These are phyloP conservation scores for Zygogramma bicolorata DNA, from an alignment of 2,888 invertebrate genomes.

Conservation along the genomic window DNA sequence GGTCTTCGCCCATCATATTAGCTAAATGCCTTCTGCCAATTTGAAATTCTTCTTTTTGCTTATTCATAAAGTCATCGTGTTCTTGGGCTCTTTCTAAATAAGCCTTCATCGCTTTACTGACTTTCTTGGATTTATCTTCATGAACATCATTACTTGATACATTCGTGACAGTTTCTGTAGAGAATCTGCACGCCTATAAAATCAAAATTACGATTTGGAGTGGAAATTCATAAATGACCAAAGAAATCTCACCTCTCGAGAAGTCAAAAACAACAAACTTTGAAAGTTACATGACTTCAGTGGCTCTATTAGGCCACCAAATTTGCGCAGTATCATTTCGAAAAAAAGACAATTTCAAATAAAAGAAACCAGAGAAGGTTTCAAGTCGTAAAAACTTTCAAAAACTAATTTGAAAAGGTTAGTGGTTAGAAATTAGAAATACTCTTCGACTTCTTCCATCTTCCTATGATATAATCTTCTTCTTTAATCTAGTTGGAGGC, in stretches of 20 bases:
- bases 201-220: neutral
- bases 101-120: slow-evolving; percentile 90
- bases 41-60: slow-evolving; percentile 83
- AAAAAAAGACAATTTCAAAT: neutral
- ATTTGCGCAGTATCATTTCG: neutral
- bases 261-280: neutral
- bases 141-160: neutral
- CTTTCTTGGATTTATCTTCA: slow-evolving; percentile 65
- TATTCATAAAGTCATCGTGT: slow-evolving; percentile 87
- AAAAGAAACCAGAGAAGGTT: too few species aligned
- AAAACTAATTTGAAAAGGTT: too few species aligned
- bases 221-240: neutral
- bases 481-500: too few species aligned
- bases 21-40: slow-evolving; percentile 96
- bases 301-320: neutral
- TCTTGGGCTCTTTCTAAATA: slow-evolving; percentile 86
- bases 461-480: too few species aligned
- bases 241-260: neutral
- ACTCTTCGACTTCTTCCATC: too few species aligned
- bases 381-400: too few species aligned
- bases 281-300: neutral
- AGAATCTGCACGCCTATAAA: neutral
- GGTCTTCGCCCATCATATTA: slow-evolving; percentile 98
- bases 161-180: slow-evolving; percentile 10
- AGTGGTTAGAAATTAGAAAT: too few species aligned